Percentiles rank a stretch among this genome's conserved stretches.
Evolutionary conservation across 1,140 invertebrate species (phyloP).

Genomic region (Anadara kagoshimensis): DNA sequence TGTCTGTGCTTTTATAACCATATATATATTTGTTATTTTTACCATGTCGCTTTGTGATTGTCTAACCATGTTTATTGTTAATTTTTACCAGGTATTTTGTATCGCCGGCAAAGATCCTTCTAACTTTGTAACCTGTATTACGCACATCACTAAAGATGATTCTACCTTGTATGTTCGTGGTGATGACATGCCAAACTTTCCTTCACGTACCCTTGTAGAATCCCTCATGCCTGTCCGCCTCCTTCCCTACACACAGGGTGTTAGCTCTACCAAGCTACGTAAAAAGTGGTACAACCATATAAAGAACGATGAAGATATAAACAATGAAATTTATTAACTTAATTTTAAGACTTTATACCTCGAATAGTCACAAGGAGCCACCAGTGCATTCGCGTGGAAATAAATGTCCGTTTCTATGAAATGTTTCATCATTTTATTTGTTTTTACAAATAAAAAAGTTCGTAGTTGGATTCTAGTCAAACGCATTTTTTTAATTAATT

Average conservation of each 20-base stretch:
- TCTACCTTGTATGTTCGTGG: constrained; percentile 1
- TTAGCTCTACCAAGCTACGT: background rate
- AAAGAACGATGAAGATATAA: constrained; percentile 6
- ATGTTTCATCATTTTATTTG: background rate
- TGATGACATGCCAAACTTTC: constrained; percentile 21
- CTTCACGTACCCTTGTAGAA: constrained; percentile 8
- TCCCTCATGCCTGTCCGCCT: constrained; percentile 2
- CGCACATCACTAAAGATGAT: background rate
- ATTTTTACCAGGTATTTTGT: background rate
- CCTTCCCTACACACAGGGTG: constrained; percentile 10
- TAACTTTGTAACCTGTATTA: background rate
- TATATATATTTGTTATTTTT: no score
- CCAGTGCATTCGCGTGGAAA: background rate
- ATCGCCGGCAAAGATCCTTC: background rate
- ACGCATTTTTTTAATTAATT: background rate
- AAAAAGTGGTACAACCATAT: constrained; percentile 3
- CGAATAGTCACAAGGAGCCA: background rate
- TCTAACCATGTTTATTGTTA: no score
- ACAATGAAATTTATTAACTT: background rate
- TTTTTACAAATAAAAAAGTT: background rate
- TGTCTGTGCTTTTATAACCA: no score
- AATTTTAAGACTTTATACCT: background rate
- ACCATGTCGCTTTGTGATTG: no score
- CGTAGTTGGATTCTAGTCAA: background rate
- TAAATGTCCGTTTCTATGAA: background rate